These are phyloP conservation scores for Thumatha senex DNA, from an alignment of 2,888 invertebrate genomes.

Conservation along the genomic window DNA sequence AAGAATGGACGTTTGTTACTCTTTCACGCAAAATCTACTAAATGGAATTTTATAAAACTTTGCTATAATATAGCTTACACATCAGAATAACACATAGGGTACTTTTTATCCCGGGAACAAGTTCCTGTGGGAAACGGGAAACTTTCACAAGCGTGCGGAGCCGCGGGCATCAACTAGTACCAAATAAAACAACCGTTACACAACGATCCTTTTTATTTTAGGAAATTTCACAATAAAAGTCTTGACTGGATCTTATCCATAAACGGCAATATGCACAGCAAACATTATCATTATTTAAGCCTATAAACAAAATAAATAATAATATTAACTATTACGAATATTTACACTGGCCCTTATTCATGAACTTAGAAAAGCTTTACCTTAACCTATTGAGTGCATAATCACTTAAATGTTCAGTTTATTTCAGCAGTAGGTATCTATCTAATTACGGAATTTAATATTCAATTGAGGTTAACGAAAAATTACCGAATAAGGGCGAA, in stretches of 20 bases:
- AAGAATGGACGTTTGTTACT: too few species aligned
- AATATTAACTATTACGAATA: slow-evolving; percentile 56
- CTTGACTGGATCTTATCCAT: slow-evolving; percentile 81
- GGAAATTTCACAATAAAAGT: slow-evolving; percentile 80
- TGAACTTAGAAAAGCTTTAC: slow-evolving; percentile 33
- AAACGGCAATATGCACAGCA: slow-evolving; percentile 80
- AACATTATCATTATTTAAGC: slow-evolving; percentile 50
- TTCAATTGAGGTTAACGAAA: too few species aligned
- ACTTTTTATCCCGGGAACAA: too few species aligned
- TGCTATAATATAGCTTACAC: too few species aligned
- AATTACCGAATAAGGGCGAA: slow-evolving; percentile 54
- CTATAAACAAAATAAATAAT: slow-evolving; percentile 56
- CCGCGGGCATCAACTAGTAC: too few species aligned
- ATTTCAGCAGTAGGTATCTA: not conserved
- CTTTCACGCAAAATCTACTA: too few species aligned
- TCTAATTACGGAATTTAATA: too few species aligned
- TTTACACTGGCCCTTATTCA: slow-evolving; percentile 70
- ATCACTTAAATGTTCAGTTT: slow-evolving; percentile 17
- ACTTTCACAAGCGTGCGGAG: too few species aligned
- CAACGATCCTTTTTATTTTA: slow-evolving; percentile 76
- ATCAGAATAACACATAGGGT: too few species aligned
- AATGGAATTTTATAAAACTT: too few species aligned
- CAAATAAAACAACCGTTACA: slow-evolving; percentile 41
- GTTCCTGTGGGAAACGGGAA: too few species aligned
- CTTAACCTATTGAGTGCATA: slow-evolving; percentile 24